Conservation (phyloP, 2,888 invertebrate genomes). For the Limenitis camilla region DNA sequence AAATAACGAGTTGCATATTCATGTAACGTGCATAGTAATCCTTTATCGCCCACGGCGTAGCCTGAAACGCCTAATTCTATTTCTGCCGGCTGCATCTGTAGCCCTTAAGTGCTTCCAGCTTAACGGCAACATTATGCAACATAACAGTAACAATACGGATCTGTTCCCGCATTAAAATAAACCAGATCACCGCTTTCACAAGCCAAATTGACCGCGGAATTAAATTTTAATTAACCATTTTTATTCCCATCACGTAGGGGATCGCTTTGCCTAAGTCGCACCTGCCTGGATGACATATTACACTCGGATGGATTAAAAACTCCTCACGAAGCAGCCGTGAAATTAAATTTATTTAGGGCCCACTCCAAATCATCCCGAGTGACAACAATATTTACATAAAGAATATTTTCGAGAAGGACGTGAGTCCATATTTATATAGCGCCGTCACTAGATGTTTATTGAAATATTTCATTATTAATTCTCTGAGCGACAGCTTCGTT, state of each 20-base stretch:
- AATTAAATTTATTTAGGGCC: conserved; percentile 71
- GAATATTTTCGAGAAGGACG: conserved; percentile 65
- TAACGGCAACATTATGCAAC: conserved; percentile 26
- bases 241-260: conserved; percentile 45
- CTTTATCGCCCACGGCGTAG: conserved; percentile 30
- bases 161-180: conserved; percentile 11
- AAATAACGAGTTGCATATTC: conserved; percentile 64
- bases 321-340: conserved; percentile 47
- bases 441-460: conserved; percentile 59
- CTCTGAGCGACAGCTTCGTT: conserved; percentile 53
- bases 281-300: conserved; percentile 46
- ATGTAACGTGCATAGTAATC: conserved; percentile 42
- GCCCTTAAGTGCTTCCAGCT: conserved; percentile 30
- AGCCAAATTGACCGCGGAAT: conserved; percentile 22
- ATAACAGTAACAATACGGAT: conserved; percentile 8
- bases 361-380: conserved; percentile 56
- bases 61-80: conserved; percentile 33
- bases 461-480: conserved; percentile 73
- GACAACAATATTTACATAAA: conserved; percentile 67
- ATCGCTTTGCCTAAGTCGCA: conserved; percentile 37
- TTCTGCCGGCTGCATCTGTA: conserved; percentile 28
- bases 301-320: conserved; percentile 57
- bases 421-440: conserved; percentile 63
- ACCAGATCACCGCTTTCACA: conserved; percentile 4
- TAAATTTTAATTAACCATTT: conserved; percentile 42